Percentiles rank a stretch among this genome's conserved stretches.
Conservation (phyloP, 2,113 vertebrate genomes). For the Oryctolagus cuniculus region mOryCun1.1 NC_091443.1:92235501-92236000, state of each 20-base stretch:
- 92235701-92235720: slow-evolving; percentile 75
- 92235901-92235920: background rate
- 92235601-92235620: background rate
- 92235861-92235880: slow-evolving; percentile 11
- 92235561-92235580: accelerated
- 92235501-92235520: background rate
- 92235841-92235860: background rate
- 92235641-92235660: background rate
- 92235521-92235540: background rate
- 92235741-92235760: slow-evolving; percentile 51
- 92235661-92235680: background rate
- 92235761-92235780: background rate
- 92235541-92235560: background rate
- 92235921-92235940: too few species aligned
- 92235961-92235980: background rate
- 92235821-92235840: background rate
- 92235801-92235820: slow-evolving; percentile 29
- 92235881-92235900: background rate
- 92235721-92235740: slow-evolving; percentile 71
- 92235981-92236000: background rate
- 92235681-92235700: slow-evolving; percentile 78
- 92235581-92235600: background rate
- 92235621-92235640: background rate
- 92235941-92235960: background rate
- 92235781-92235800: slow-evolving; percentile 22